Percentiles rank a stretch among this genome's conserved stretches.
phyloP scores from a whole-genome alignment of 2,888 invertebrate genomes.

The Thelaira solivaga region DNA sequence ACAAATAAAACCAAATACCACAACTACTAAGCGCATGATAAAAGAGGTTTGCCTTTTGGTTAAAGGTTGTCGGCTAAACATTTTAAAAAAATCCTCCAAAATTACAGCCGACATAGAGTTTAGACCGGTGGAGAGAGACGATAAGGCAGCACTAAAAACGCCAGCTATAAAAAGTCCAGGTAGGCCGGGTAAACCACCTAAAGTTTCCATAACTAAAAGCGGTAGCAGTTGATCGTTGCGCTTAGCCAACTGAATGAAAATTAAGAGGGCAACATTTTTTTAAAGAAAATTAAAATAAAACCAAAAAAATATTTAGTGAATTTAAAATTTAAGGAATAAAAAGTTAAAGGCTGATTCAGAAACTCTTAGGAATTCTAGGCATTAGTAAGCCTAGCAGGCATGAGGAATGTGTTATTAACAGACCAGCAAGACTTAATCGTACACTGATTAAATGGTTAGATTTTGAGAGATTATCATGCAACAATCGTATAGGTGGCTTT shows the following conservation, averaged over 20 bases:
- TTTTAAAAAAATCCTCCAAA: slow-evolving; percentile 84
- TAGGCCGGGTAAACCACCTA: slow-evolving; percentile 86
- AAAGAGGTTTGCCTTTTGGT: slow-evolving; percentile 80
- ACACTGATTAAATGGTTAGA: no score
- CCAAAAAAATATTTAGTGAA: neutral
- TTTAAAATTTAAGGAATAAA: neutral
- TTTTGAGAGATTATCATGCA: no score
- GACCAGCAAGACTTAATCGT: no score
- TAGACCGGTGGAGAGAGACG: slow-evolving; percentile 86
- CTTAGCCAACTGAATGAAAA: slow-evolving; percentile 79
- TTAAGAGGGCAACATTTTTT: neutral
- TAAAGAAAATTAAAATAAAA: neutral
- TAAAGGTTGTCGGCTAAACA: slow-evolving; percentile 78
- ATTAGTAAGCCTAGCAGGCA: no score
- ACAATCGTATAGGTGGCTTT: no score
- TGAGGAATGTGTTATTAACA: no score
- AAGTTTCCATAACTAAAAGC: slow-evolving; percentile 89
- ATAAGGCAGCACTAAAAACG: slow-evolving; percentile 93
- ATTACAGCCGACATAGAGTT: slow-evolving; percentile 87
- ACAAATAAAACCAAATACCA: slow-evolving; percentile 81
- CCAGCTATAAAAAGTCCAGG: slow-evolving; percentile 93
- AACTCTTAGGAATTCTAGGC: no score
- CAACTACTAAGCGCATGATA: slow-evolving; percentile 82
- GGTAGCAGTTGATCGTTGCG: slow-evolving; percentile 90
- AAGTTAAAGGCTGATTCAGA: no score